Evolutionary conservation across 2,113 vertebrate species (phyloP), one percentile per base, ranked within the genome.

Genomic region (Mus pahari): DNA sequence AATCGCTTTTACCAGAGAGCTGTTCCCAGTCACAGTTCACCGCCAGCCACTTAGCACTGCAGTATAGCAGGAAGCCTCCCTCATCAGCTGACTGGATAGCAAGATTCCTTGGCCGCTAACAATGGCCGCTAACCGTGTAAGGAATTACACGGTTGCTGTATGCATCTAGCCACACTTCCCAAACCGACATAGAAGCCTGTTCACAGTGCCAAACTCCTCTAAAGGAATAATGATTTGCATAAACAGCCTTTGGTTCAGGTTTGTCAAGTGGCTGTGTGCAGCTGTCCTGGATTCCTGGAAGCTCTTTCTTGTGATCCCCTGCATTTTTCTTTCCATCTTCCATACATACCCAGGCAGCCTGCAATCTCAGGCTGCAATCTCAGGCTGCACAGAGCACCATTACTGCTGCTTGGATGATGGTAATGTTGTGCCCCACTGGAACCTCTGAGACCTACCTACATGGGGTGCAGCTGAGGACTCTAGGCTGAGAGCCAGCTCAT

Each of bases 401-500:
- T 3, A 4, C 1, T 31, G 33, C n/a, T 62, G 12, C 20, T 14
- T 26, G 28, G 4, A 64, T 58, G 62, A 91, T 11, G 33, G 8
- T 48, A 45, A 10, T 58, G 91, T 89, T 55, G 39, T 33, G n/a
- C 75, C n/a, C 42, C 28, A 7, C 62, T 28, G n/a, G 1, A 31
- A 82, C 36, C 81, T 94, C 53, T 8, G 9, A 86, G 68, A 60
- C 10, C 74, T 48, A 3, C 19, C 86, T 48, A 2, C 22, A 4
- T 19, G 71, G 14, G 64, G 19, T 20, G 17, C 60, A 45, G 42
- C 70, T 53, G 22, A 42, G 73, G 73, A 77, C 92, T 66, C n/a
- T 19, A 17, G 81, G 78, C 91, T 88, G 53, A 94, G 31, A 39
- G 2, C 10, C 11, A 92, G 53, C 24, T 81, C 93, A 91, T 13